A percentile compares a stretch with the other conserved stretches of the same genome.
Evolutionary conservation across 2,797 vertebrate genomes (phyloP).

Genomic region (Acrossocheilus wenchowensis): DNA sequence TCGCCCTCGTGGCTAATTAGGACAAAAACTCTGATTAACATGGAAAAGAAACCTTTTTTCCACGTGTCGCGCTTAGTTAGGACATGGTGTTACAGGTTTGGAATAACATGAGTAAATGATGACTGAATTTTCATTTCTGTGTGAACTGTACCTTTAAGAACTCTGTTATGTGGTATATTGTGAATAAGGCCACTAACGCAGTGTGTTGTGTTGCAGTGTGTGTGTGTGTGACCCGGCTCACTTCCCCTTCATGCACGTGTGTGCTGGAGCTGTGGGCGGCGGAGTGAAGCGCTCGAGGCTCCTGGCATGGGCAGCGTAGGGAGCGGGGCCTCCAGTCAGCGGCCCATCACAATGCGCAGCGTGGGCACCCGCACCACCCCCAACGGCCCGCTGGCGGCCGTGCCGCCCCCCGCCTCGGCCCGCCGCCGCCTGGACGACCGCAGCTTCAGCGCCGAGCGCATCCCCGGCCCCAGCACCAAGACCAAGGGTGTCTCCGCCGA

Average conservation of each 20-base stretch:
- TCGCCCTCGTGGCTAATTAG: too few species aligned
- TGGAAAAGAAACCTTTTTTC: too few species aligned
- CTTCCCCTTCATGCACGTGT: constrained; percentile 44
- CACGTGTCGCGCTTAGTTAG: accelerated
- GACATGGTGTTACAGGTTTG: too few species aligned
- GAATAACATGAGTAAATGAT: too few species aligned
- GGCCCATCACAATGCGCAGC: constrained; percentile 86
- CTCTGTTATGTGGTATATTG: neutral
- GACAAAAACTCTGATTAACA: too few species aligned
- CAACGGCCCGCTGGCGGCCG: constrained; percentile 72
- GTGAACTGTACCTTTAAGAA: neutral
- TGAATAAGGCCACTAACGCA: neutral
- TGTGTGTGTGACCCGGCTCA: constrained; percentile 53
- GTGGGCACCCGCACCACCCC: constrained; percentile 84
- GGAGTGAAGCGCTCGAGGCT: constrained; percentile 59
- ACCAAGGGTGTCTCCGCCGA: constrained; percentile 59
- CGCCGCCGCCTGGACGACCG: constrained; percentile 74
- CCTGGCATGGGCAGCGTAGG: constrained; percentile 84
- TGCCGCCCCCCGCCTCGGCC: constrained; percentile 52
- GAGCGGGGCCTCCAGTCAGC: constrained; percentile 83
- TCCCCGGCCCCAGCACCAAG: constrained; percentile 58
- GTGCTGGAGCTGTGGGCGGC: constrained; percentile 52
- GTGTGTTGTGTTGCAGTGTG: constrained; percentile 57
- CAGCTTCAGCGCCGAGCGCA: constrained; percentile 75
- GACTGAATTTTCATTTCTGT: neutral